These are phyloP conservation scores for Phrynocephalus versicolor DNA, from an alignment of 2,113 vertebrate genomes.

Conservation along the genomic window DNA sequence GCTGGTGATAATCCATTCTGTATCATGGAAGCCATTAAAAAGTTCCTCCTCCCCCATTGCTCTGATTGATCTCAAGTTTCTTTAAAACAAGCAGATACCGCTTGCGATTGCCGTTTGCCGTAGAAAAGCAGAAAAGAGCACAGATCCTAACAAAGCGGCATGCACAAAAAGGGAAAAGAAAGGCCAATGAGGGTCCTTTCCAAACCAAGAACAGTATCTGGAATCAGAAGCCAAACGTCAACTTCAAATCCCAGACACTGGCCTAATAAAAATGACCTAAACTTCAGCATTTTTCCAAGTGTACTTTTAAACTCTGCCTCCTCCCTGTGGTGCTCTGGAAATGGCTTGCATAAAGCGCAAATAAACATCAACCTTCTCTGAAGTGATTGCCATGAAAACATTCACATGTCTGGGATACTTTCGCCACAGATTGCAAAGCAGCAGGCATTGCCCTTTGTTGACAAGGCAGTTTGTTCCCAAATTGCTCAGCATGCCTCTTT, in stretches of 20 bases:
- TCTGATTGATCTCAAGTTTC: not conserved
- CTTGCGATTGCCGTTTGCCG: fast-evolving
- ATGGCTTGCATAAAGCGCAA: slow-evolving; percentile 44
- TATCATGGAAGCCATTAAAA: not conserved
- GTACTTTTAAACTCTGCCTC: slow-evolving; percentile 23
- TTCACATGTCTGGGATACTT: slow-evolving; percentile 53
- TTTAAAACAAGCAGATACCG: not conserved
- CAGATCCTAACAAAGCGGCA: not conserved
- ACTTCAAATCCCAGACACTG: not conserved
- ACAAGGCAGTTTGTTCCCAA: slow-evolving; percentile 52
- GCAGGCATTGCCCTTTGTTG: slow-evolving; percentile 61
- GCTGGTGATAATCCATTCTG: slow-evolving; percentile 13
- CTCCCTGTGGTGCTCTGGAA: not conserved
- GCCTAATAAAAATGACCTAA: slow-evolving; percentile 39
- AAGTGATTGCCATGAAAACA: slow-evolving; percentile 4
- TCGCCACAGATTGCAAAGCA: slow-evolving; percentile 55
- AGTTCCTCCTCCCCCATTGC: slow-evolving; percentile 7
- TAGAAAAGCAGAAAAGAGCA: not conserved
- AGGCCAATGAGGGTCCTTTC: not conserved
- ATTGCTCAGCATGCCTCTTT: slow-evolving; percentile 49
- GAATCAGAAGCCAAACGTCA: slow-evolving; percentile 21
- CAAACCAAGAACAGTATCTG: slow-evolving; percentile 14
- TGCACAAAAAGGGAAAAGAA: not conserved
- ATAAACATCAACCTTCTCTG: slow-evolving; percentile 37
- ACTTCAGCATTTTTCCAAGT: slow-evolving; percentile 38